These are phyloP conservation scores for Etheostoma perlongum DNA, from an alignment of 2,797 vertebrate genomes.

Conservation along the genomic window DNA sequence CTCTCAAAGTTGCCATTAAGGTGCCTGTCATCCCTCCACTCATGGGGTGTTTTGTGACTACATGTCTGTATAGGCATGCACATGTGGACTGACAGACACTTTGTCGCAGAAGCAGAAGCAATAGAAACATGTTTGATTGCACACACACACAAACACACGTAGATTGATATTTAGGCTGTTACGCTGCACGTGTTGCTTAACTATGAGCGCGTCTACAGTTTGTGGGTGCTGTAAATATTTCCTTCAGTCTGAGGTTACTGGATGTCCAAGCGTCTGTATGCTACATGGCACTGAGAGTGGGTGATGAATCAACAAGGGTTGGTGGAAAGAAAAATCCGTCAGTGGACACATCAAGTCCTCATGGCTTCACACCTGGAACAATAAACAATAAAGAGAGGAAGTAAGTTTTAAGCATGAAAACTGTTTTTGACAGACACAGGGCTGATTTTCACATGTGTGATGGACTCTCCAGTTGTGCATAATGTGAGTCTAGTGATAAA, in stretches of 20 bases:
- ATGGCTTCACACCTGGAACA: constrained; percentile 77
- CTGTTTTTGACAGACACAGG: not conserved
- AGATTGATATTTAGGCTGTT: constrained; percentile 61
- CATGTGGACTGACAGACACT: constrained; percentile 47
- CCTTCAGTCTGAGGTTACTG: constrained; percentile 49
- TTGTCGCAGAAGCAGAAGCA: constrained; percentile 56
- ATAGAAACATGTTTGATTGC: constrained; percentile 50
- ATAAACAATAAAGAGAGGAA: constrained; percentile 49
- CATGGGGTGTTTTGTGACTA: constrained; percentile 36
- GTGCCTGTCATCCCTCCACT: constrained; percentile 41
- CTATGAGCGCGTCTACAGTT: constrained; percentile 45
- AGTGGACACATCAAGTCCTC: constrained; percentile 66
- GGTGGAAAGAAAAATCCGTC: constrained; percentile 37
- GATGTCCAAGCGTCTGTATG: constrained; percentile 36
- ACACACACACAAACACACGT: constrained; percentile 40
- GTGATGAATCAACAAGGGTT: constrained; percentile 50
- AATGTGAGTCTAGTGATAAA: constrained; percentile 1
- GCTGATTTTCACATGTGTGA: constrained; percentile 1
- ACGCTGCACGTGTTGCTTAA: constrained; percentile 66
- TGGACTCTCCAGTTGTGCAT: not conserved
- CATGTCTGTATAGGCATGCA: constrained; percentile 37
- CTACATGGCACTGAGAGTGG: constrained; percentile 54
- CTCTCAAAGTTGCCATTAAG: constrained; percentile 24
- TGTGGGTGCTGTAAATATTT: constrained; percentile 46
- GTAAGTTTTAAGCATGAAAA: constrained; percentile 4